A percentile compares a stretch with the other conserved stretches of the same genome.
Conservation (phyloP, 2,113 vertebrate genomes). For the Bubo scandiacus region DNA sequence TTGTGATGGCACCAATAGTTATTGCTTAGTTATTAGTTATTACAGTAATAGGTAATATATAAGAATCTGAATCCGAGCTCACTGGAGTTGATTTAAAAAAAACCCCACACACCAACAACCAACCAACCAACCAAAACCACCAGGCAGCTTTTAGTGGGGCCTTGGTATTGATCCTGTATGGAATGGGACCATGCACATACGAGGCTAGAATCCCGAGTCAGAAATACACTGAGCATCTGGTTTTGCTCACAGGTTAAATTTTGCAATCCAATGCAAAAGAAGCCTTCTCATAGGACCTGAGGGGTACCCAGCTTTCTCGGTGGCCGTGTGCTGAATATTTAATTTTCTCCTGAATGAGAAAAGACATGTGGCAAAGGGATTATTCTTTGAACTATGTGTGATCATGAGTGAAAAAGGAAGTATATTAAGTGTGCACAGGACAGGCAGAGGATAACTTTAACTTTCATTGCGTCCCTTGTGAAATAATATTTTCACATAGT, state of each 20-base stretch:
- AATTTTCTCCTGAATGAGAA: background rate
- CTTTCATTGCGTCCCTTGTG: background rate
- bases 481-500: background rate
- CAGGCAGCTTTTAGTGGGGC: background rate
- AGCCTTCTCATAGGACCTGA: background rate
- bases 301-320: background rate
- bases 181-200: background rate
- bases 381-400: background rate
- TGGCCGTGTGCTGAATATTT: background rate
- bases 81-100: background rate
- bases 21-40: background rate
- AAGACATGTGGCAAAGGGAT: background rate
- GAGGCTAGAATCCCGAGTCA: background rate
- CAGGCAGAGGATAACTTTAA: background rate
- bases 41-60: background rate
- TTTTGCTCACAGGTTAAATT: background rate
- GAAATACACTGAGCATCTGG: background rate
- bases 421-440: background rate
- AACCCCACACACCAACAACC: background rate
- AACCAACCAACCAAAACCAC: background rate
- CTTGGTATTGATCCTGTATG: background rate
- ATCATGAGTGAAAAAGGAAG: background rate
- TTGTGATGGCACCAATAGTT: background rate
- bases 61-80: background rate
- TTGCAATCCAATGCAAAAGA: background rate